Conservation (phyloP, 2,888 invertebrate genomes). For the Hydrotaea diabolus region DNA sequence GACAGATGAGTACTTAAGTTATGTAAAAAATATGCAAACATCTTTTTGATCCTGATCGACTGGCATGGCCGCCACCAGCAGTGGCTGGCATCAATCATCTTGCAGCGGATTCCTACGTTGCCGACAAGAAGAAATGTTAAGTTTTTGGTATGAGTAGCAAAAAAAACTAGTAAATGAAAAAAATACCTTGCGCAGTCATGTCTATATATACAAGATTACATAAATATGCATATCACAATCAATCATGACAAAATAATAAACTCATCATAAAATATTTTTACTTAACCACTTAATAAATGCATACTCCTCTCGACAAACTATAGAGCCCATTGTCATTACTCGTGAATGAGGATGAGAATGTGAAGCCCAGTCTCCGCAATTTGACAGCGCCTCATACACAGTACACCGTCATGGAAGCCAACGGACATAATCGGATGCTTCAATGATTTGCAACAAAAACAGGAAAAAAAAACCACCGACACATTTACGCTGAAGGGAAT, state of each 20-base stretch:
- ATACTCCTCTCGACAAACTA: not conserved
- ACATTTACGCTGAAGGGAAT: not conserved
- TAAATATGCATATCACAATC: constrained; percentile 21
- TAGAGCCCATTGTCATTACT: constrained; percentile 6
- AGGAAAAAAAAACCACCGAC: not conserved
- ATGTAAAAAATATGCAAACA: no score
- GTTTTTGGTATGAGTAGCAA: no score
- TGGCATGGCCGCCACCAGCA: not conserved
- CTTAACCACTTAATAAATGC: constrained; percentile 9
- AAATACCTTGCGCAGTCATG: not conserved
- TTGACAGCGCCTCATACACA: not conserved
- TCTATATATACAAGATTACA: not conserved
- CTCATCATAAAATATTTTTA: not conserved
- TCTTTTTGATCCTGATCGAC: no score
- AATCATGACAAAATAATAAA: constrained; percentile 29
- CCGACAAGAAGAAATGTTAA: not conserved
- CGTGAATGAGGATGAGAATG: not conserved
- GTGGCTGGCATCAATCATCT: constrained; percentile 6
- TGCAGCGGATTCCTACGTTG: not conserved
- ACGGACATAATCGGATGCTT: not conserved
- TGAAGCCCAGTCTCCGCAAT: no score
- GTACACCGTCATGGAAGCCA: not conserved
- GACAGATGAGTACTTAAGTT: no score
- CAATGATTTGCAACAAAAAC: constrained; percentile 17
- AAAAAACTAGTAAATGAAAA: not conserved